phyloP scores from a whole-genome alignment of 2,888 invertebrate species.

The Sarcophaga subvicina region DNA sequence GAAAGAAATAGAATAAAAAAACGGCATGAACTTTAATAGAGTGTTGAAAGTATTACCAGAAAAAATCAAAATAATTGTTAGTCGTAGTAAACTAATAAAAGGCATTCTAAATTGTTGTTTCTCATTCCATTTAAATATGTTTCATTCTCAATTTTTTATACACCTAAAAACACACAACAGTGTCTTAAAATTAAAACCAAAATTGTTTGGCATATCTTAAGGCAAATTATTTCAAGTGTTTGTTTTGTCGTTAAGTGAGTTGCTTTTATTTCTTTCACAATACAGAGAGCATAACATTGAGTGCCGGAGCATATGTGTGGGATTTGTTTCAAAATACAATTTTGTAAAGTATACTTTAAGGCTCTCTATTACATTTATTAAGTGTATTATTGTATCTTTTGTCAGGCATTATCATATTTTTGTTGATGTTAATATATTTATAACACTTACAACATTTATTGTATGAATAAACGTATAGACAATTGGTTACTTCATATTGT shows the following conservation, averaged over 20 bases:
- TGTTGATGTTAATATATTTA: neutral
- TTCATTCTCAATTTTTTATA: too few relatives aligned
- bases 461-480: neutral
- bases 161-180: too few relatives aligned
- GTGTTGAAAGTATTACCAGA: too few relatives aligned
- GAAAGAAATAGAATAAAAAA: too few relatives aligned
- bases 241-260: neutral
- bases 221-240: neutral
- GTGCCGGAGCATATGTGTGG: neutral
- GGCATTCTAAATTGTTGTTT: too few relatives aligned
- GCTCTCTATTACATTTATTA: neutral
- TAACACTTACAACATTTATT: neutral
- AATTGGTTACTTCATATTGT: neutral
- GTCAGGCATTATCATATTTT: neutral
- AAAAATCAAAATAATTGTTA: too few relatives aligned
- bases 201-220: too few relatives aligned
- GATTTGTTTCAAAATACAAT: neutral
- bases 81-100: too few relatives aligned
- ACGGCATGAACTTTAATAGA: too few relatives aligned
- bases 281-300: too few relatives aligned
- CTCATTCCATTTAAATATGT: too few relatives aligned
- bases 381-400: neutral
- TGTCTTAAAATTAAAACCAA: too few relatives aligned
- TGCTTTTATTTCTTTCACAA: neutral
- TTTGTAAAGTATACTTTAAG: neutral